A percentile compares a stretch with the other conserved stretches of the same genome.
These are phyloP conservation scores for Andrena minutula DNA, from an alignment of 2,888 invertebrate genomes.

Conservation along the genomic window DNA sequence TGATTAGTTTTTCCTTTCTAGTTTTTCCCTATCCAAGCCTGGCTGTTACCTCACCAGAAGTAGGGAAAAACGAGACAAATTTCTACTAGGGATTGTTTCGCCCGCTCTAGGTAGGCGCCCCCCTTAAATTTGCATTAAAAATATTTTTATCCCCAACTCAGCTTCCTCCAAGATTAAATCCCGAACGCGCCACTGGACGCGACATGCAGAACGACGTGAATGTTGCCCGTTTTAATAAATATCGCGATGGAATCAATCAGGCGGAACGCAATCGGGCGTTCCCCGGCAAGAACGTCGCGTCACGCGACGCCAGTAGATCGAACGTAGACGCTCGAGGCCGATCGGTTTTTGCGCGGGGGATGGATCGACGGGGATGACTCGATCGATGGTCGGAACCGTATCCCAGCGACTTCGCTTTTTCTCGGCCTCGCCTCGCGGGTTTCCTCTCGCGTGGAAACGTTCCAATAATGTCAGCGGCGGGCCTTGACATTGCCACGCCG, in stretches of 20 bases:
- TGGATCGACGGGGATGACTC: conserved; percentile 20
- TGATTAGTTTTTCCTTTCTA: too few relatives aligned
- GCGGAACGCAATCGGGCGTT: conserved; percentile 6
- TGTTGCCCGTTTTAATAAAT: conserved; percentile 12
- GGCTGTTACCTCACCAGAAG: too few relatives aligned
- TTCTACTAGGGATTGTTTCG: too few relatives aligned
- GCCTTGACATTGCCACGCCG: conserved; percentile 69
- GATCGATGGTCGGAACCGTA: neutral
- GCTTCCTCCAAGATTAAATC: too few relatives aligned
- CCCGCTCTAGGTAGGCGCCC: too few relatives aligned
- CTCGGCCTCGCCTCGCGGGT: too few relatives aligned
- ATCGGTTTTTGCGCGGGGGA: conserved; percentile 27
- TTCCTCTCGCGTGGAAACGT: conserved; percentile 48
- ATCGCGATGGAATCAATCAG: conserved; percentile 28
- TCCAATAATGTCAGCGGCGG: conserved; percentile 58
- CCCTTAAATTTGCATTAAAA: too few relatives aligned
- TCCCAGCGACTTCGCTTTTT: neutral
- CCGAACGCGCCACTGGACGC: neutral
- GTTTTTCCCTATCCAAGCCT: too few relatives aligned
- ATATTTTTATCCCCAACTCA: too few relatives aligned
- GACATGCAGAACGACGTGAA: neutral
- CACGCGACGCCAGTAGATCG: neutral
- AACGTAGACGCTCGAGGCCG: conserved; percentile 7
- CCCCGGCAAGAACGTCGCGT: neutral
- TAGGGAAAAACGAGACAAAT: too few relatives aligned